phyloP scores from a whole-genome alignment of 1,140 invertebrate genomes.

The Drosophila pectinifera region DNA sequence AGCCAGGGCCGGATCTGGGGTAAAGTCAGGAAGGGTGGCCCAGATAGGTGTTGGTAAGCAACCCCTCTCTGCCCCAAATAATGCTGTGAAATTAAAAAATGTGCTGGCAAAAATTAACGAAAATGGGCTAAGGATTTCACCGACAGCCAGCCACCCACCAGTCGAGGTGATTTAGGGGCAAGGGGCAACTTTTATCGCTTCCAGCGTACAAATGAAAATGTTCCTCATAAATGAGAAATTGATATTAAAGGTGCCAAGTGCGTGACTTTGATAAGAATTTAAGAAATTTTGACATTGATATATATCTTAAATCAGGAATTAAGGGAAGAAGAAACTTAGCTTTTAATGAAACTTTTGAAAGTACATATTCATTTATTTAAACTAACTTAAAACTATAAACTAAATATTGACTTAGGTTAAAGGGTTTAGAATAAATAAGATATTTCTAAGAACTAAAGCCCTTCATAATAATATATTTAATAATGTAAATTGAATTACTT shows the following conservation, averaged over 20 bases:
- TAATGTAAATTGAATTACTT: too few relatives aligned
- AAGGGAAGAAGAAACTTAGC: background rate
- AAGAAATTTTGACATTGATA: too few relatives aligned
- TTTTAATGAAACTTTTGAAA: background rate
- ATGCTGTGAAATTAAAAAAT: constrained; percentile 75
- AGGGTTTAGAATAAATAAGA: background rate
- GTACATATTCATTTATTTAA: background rate
- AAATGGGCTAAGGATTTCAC: constrained; percentile 65
- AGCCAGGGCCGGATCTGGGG: constrained; percentile 17
- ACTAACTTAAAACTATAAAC: too few relatives aligned
- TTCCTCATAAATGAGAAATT: constrained; percentile 64
- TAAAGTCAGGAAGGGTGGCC: constrained; percentile 2
- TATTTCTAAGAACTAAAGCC: background rate
- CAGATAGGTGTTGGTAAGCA: background rate
- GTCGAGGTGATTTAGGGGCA: constrained; percentile 13
- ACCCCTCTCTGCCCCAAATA: constrained; percentile 39
- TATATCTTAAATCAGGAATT: too few relatives aligned
- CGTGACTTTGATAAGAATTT: constrained; percentile 16
- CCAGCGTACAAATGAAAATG: constrained; percentile 52
- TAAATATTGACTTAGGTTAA: background rate
- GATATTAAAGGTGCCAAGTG: constrained; percentile 60
- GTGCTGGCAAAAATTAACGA: constrained; percentile 71
- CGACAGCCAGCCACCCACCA: background rate
- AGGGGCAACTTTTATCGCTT: constrained; percentile 44
- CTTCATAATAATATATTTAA: too few relatives aligned